These are phyloP conservation scores for Parasteatoda tepidariorum DNA, from an alignment of 1,140 invertebrate genomes.

Conservation along the genomic window DNA sequence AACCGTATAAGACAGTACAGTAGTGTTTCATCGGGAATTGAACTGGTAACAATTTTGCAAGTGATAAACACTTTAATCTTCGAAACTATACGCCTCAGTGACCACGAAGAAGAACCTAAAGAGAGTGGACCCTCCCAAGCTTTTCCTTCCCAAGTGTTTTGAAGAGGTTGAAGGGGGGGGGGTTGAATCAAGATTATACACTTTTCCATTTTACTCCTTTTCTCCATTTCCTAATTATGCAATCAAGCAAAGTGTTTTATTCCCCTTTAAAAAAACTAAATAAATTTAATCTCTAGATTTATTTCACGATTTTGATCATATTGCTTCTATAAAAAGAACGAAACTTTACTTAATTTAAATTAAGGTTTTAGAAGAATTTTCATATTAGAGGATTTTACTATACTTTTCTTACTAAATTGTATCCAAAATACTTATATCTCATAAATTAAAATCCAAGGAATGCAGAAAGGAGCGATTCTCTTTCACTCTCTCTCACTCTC, in stretches of 20 bases:
- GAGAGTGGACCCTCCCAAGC: background rate
- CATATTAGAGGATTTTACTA: too few species aligned
- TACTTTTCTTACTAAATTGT: too few species aligned
- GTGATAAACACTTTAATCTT: conserved; percentile 16
- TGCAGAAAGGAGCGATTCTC: too few species aligned
- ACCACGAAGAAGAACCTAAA: conserved; percentile 13
- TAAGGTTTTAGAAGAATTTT: too few species aligned
- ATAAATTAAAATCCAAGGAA: too few species aligned
- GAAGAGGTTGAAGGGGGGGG: background rate
- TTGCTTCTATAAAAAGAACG: too few species aligned
- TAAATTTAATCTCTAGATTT: too few species aligned
- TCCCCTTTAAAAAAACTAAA: background rate
- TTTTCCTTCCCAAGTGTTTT: conserved; percentile 1
- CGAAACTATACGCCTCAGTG: conserved; percentile 4
- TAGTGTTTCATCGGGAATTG: background rate
- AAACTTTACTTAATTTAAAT: too few species aligned
- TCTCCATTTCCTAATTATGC: background rate
- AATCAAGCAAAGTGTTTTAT: background rate
- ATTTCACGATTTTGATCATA: too few species aligned
- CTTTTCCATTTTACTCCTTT: background rate
- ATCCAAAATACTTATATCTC: too few species aligned
- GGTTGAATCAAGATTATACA: background rate
- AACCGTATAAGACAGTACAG: too few species aligned
- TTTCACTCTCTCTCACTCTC: too few species aligned
- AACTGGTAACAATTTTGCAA: conserved; percentile 10